A percentile compares a stretch with the other conserved stretches of the same genome.
These are phyloP conservation scores for Boloria euphrosyne DNA, from an alignment of 2,888 invertebrate genomes.

Conservation along the genomic window DNA sequence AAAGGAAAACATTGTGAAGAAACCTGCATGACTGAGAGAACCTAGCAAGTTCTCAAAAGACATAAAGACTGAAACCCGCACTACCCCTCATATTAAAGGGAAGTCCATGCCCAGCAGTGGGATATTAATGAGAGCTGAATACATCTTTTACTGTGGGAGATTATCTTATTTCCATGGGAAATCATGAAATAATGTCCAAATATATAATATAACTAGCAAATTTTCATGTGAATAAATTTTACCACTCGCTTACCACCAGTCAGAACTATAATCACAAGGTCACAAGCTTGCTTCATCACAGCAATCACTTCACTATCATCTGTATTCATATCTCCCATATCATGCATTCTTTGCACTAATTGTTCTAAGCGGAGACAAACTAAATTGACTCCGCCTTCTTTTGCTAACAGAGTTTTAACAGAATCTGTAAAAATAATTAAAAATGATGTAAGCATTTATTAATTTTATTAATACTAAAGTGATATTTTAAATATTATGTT, in stretches of 20 bases:
- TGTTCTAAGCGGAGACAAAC: conserved; percentile 88
- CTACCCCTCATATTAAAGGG: too few species aligned
- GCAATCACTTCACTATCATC: conserved; percentile 70
- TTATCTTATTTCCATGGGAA: too few species aligned
- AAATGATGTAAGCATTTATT: background rate
- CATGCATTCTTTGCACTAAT: conserved; percentile 53
- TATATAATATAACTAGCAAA: too few species aligned
- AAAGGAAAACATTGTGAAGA: too few species aligned
- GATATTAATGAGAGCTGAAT: too few species aligned
- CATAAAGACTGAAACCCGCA: too few species aligned
- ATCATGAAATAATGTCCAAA: too few species aligned
- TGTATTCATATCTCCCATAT: conserved; percentile 69
- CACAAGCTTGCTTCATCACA: conserved; percentile 91
- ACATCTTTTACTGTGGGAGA: too few species aligned
- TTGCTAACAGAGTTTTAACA: conserved; percentile 88
- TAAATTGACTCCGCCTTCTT: conserved; percentile 88
- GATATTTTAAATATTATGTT: background rate
- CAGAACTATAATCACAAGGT: conserved; percentile 91
- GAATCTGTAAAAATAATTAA: conserved; percentile 82
- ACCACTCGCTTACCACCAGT: conserved; percentile 86
- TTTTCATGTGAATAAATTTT: background rate
- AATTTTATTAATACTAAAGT: background rate
- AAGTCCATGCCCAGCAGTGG: too few species aligned
- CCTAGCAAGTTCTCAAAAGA: too few species aligned
- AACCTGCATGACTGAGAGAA: too few species aligned